A percentile compares a stretch with the other conserved stretches of the same genome.
phyloP scores from a whole-genome alignment of 2,888 invertebrate genomes.

The Eremobia ochroleuca region DNA sequence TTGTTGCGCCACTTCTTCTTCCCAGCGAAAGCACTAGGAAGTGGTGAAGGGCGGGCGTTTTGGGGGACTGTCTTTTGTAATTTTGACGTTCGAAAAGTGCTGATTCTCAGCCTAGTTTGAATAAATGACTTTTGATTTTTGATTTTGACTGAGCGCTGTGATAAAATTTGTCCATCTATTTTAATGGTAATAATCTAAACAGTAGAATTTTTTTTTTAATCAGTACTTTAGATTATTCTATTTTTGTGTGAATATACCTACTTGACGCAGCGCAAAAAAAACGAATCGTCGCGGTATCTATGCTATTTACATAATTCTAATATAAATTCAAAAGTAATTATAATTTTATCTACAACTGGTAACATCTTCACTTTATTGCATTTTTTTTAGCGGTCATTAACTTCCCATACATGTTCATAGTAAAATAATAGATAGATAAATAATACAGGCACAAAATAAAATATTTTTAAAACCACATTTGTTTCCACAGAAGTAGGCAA shows the following conservation, averaged over 20 bases:
- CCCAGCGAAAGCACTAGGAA: too few species aligned
- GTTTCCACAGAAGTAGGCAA: background rate
- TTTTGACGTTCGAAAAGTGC: too few species aligned
- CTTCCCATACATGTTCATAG: background rate
- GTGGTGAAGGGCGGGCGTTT: too few species aligned
- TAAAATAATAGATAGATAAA: background rate
- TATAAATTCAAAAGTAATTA: constrained; percentile 19
- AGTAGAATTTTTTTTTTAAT: background rate
- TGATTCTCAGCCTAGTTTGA: too few species aligned
- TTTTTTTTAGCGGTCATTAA: constrained; percentile 30
- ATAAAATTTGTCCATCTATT: too few species aligned
- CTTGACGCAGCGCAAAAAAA: constrained; percentile 12
- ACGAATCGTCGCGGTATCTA: background rate
- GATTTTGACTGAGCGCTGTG: too few species aligned
- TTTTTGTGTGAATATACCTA: background rate
- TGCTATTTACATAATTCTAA: constrained; percentile 24
- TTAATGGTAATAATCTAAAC: too few species aligned
- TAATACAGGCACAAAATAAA: constrained; percentile 4
- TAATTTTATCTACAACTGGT: background rate
- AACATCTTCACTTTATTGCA: background rate
- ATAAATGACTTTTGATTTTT: too few species aligned
- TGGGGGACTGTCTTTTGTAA: too few species aligned
- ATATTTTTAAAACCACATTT: background rate
- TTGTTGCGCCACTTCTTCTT: too few species aligned
- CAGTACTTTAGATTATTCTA: too few species aligned